phyloP scores from a whole-genome alignment of 1,140 invertebrate genomes.

The Sitodiplosis mosellana region DNA sequence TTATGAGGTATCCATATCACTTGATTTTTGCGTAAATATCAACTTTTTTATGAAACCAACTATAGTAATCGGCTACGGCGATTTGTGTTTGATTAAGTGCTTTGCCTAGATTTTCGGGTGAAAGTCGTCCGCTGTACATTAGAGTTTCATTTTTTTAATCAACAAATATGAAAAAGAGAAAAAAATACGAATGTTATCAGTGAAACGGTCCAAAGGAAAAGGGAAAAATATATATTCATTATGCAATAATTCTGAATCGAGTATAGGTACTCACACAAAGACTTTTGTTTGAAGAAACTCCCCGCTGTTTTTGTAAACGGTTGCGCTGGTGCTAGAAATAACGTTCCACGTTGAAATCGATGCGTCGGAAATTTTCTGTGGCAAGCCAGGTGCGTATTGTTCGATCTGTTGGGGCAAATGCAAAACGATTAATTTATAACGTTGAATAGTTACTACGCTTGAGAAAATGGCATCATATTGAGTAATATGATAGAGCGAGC shows the following conservation, averaged over 20 bases:
- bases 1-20: constrained; percentile 21
- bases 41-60: constrained; percentile 55
- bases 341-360: constrained; percentile 20
- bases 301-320: constrained; percentile 27
- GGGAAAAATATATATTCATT: no score
- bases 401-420: constrained; percentile 35
- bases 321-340: constrained; percentile 24
- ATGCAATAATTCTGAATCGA: no score
- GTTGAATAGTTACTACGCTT: no score
- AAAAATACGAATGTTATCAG: neutral
- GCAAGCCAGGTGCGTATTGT: constrained; percentile 43
- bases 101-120: constrained; percentile 50
- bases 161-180: neutral
- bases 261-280: constrained; percentile 46
- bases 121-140: constrained; percentile 47
- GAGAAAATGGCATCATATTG: no score
- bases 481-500: neutral
- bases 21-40: constrained; percentile 46
- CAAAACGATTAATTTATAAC: no score
- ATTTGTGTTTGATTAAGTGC: constrained; percentile 42
- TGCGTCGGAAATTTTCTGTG: constrained; percentile 34
- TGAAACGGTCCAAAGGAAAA: neutral
- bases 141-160: constrained; percentile 6
- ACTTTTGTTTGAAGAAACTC: constrained; percentile 49
- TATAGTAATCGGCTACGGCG: constrained; percentile 42